Evolutionary conservation across 2,797 vertebrate species (phyloP), one percentile per base, ranked within the genome.

Genomic region (Geotrypetes seraphini): DNA sequence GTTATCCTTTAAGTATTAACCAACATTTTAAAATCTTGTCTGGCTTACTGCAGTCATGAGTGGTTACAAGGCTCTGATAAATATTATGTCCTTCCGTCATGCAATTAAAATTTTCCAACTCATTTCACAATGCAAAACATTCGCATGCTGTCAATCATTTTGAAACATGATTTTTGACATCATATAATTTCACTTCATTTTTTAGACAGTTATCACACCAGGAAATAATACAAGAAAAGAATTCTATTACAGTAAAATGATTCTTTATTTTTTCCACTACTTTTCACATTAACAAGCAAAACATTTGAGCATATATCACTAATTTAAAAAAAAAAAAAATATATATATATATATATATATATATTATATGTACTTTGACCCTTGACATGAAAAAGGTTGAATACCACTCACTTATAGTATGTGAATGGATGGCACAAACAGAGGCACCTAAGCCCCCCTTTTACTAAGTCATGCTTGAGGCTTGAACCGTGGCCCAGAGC

Each of bases 21-120:
- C 58, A 40, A 58, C 75, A 70, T 79, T 73, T 64, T 68, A 66
- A 73, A 78, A 75, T 54, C 39, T 69, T 69, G 73, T 71, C 69
- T 73, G 75, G 60, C 60, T 74, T 57, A 28, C 62, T 71, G 65
- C 69, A 66, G 57, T 63, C 60, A 48, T 57, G 61, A 67, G 67
- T 74, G 73, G 76, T 74, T 81, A 79, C 62, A 72, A 72, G 72
- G 66, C 75, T 79, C 75, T 81, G 78, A 83, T 83, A 83, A 81
- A 83, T 83, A 83, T 83, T 81, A 74, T 81, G 78, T 76, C 73
- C 76, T 81, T 71, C 72, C 71, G 69, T 78, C 79, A 73, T 72
- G 75, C 79, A 83, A 81, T 83, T 83, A 83, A 83, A 83, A 79
- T 75, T 79, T 83, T 79, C 77, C 75, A 72, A 79, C 69, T 83